Base-by-base conservation (phyloP, 2,888 invertebrate species). In the Apoderus coryli region DNA sequence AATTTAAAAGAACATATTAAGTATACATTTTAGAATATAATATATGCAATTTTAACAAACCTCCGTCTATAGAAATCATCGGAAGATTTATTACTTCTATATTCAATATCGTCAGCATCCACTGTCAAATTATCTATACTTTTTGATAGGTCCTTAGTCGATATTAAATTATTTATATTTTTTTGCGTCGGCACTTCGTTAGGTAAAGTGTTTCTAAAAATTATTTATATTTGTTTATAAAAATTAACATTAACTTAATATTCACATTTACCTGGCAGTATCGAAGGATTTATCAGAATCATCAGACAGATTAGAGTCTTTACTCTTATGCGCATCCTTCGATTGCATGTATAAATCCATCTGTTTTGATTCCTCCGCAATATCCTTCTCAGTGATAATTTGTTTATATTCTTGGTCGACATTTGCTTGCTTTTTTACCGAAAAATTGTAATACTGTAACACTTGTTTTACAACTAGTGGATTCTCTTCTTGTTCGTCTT, bases 391-490 rank as follows among this genome's bases (percentile, higher is more conserved):
- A 0, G 84, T 84, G n/a, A 80, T 69, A 40, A 84, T 72, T 1
- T 77, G 79, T 50, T 86, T 86, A 49, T 80, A 81, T 3, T 70
- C 69, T 25, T 75, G 74, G 30, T 68, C 67, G 32, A 69, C 68
- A 25, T 67, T 69, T 27, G 74, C 73, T 45, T 80, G 79, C 46
- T 84, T 80, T 50, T 84, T 82, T 42, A 84, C 79, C 6, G 81
- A 78, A 59, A 82, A 82, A 53, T 86, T 84, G 53, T 88, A 89
- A 52, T 78, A 86, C 49, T 85, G 85, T 30, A 93, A 72, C 14
- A 92, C 93, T 51, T 86, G 82, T 32, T 88, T 72, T 2, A 88
- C 88, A 19, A 89, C 89, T 47, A 76, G 73, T 3, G 92, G 92
- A 60, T 93, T 85, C 47, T 86, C 75, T 54, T 77, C 72, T 57